A percentile compares a stretch with the other conserved stretches of the same genome.
Evolutionary conservation across 2,888 invertebrate species (phyloP).

Genomic region (Euplexia lucipara): DNA sequence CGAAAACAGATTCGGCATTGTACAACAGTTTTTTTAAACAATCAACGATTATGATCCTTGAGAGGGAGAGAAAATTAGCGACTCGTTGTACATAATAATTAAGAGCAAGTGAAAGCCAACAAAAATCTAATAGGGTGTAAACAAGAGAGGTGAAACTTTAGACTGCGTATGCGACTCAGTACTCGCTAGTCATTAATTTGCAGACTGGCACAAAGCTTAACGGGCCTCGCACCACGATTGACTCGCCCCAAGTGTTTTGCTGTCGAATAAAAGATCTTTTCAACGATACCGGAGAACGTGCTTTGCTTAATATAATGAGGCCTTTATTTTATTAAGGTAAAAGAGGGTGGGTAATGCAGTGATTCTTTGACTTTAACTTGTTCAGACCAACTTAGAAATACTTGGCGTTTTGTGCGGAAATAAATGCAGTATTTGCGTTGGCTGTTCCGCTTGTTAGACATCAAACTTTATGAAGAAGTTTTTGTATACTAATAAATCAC

Average conservation of each 20-base stretch:
- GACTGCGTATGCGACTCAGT: constrained; percentile 71
- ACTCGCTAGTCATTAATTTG: constrained; percentile 86
- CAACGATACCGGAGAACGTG: constrained; percentile 81
- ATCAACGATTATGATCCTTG: too few relatives aligned
- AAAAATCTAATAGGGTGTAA: constrained; percentile 65
- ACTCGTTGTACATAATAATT: constrained; percentile 33
- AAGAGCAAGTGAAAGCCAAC: constrained; percentile 39
- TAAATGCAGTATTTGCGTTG: constrained; percentile 30
- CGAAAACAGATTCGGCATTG: constrained; percentile 20
- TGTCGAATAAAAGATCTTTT: constrained; percentile 87
- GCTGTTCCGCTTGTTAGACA: constrained; percentile 6
- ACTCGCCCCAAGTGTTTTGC: constrained; percentile 87
- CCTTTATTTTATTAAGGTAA: constrained; percentile 83
- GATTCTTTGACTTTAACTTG: constrained; percentile 58
- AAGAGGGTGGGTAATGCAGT: constrained; percentile 68
- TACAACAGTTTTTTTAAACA: constrained; percentile 11
- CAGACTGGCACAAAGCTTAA: constrained; percentile 83
- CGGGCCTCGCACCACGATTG: constrained; percentile 80
- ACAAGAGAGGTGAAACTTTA: constrained; percentile 77
- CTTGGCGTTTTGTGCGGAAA: constrained; percentile 14
- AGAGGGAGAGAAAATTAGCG: too few relatives aligned
- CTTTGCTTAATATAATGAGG: constrained; percentile 86
- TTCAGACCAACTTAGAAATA: constrained; percentile 41
- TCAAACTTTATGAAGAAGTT: background rate
- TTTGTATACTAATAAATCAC: constrained; percentile 1